Percentiles rank a stretch among this genome's conserved stretches.
These are phyloP conservation scores for Lissonota sp. DNA, from an alignment of 2,888 invertebrate genomes.

Conservation along the genomic window DNA sequence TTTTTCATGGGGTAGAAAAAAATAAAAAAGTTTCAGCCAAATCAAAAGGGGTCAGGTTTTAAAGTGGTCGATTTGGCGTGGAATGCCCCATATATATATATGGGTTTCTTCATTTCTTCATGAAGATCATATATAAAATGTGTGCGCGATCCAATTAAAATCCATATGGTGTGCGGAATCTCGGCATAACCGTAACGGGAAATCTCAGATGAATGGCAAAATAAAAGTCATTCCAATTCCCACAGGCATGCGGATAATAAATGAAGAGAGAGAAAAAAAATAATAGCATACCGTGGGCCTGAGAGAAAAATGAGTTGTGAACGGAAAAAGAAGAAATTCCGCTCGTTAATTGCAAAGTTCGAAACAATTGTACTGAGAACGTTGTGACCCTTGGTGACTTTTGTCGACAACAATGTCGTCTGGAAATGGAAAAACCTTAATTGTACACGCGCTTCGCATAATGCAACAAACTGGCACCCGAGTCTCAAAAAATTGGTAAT, in stretches of 20 bases:
- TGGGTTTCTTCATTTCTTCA: conserved; percentile 4
- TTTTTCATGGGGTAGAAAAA: too few relatives aligned
- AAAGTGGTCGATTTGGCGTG: too few relatives aligned
- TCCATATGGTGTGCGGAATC: conserved; percentile 16
- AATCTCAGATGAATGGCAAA: conserved; percentile 35
- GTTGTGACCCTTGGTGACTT: conserved; percentile 23
- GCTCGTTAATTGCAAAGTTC: conserved; percentile 37
- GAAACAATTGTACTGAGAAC: conserved; percentile 40
- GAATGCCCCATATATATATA: too few relatives aligned
- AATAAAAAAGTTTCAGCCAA: too few relatives aligned
- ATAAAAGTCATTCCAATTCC: conserved; percentile 43
- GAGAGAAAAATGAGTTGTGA: conserved; percentile 40
- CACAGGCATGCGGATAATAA: conserved; percentile 30
- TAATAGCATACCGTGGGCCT: conserved; percentile 1
- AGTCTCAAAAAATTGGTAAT: too few relatives aligned
- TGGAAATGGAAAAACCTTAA: neutral
- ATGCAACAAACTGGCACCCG: too few relatives aligned
- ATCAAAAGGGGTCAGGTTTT: too few relatives aligned
- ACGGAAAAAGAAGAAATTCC: conserved; percentile 33
- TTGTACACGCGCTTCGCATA: too few relatives aligned
- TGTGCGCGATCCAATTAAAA: conserved; percentile 25
- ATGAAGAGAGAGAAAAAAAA: neutral
- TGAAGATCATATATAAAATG: neutral
- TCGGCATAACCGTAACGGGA: conserved; percentile 30
- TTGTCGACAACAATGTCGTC: neutral